Evolutionary conservation across 2,113 vertebrate genomes (phyloP).

Genomic region (Esox niger): DNA sequence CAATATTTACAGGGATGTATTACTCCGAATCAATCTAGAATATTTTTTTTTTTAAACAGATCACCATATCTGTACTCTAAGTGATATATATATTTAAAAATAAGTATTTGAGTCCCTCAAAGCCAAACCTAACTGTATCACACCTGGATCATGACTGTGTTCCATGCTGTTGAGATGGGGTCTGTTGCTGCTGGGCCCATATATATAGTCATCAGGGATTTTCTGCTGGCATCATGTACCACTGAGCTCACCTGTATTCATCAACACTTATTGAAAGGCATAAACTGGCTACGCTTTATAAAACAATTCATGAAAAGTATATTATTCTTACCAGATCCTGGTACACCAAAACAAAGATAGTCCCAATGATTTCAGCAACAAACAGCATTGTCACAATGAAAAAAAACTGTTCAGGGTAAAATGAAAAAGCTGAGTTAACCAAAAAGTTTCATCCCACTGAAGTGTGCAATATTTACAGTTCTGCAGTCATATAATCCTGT

Average conservation of each 20-base stretch:
- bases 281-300: neutral
- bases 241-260: slow-evolving; percentile 18
- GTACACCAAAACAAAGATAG: slow-evolving; percentile 19
- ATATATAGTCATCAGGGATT: slow-evolving; percentile 27
- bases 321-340: slow-evolving; percentile 22
- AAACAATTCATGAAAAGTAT: neutral
- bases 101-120: too few relatives aligned
- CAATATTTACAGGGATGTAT: too few relatives aligned
- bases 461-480: neutral
- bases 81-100: too few relatives aligned
- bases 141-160: slow-evolving; percentile 36
- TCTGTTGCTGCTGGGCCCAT: slow-evolving; percentile 19
- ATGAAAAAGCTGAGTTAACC: neutral
- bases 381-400: slow-evolving; percentile 15
- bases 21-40: too few relatives aligned
- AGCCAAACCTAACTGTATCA: neutral
- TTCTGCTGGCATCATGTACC: slow-evolving; percentile 5
- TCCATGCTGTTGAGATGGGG: slow-evolving; percentile 24
- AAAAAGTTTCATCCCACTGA: neutral
- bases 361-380: slow-evolving; percentile 16
- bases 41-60: too few relatives aligned
- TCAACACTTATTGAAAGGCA: neutral
- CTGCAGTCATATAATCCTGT: neutral
- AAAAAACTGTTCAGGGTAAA: slow-evolving; percentile 10
- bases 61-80: too few relatives aligned